Evolutionary conservation across 2,888 invertebrate species (phyloP), one percentile per base, ranked within the genome.

Genomic region (Noctua janthina): DNA sequence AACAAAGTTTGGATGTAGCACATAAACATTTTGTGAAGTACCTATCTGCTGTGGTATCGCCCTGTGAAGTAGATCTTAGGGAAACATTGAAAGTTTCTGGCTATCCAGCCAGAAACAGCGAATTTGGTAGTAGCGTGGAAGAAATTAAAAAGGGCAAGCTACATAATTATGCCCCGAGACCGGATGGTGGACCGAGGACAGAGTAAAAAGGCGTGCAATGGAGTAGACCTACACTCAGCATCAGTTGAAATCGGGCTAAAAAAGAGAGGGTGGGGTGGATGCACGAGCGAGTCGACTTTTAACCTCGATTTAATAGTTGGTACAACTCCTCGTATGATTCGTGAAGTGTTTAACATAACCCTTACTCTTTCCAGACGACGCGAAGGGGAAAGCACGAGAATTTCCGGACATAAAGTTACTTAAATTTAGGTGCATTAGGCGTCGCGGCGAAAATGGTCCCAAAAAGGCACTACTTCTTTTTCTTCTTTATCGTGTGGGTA

Each of bases 1-100:
- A n/a, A 74, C 29, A 5, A 81, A 85, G 62, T 84, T 84, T 70
- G 46, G 6, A 13, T 23, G 39, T 43, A 35, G 29, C 8, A 43
- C 13, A 56, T 43, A 70, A 67, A 17, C 39, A 29, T 35, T 64
- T 72, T 68, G 29, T 23, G 1, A 15, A 70, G n/a, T 29, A 54
- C 23, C 17, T 39, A 51, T 54, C 15, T 29, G 0, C 6, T 56
- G 56, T n/a, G 29, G 2, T 15, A 46, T 54, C 6, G 13, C 17
- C 3, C 3, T 64, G 35, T 64, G 35, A 17, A 64, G 35, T n/a
- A n/a, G n/a, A 59, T 1, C 2, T 13, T 64, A 17, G 64, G 4
- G 35, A 35, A 17, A 17, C 17, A 64, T 64, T 64, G 8, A 64
- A 8, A 64, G 17, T 64, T 64, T 35, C 35, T 35, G 17, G 17